Evolutionary conservation across 1,140 invertebrate genomes (phyloP), one percentile per base, ranked within the genome.

Genomic region (Polypedilum vanderplanki): DNA sequence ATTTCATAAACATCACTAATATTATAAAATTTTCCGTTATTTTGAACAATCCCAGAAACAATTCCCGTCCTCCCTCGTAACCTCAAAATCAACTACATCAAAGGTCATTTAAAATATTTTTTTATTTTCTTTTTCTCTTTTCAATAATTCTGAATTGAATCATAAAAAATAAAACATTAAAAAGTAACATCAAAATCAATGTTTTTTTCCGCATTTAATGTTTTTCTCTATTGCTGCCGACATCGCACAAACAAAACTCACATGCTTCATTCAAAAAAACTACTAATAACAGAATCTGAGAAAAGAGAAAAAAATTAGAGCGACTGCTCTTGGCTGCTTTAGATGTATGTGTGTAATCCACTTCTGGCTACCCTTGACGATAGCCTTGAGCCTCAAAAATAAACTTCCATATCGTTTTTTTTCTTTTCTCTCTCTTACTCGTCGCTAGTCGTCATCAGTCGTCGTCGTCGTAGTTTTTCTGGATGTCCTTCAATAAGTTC

Each of bases 361-460:
- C 46, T 46, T 46, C 41, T 57, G 46, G 46, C 46, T 57, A 57
- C 46, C 46, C 46, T 57, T 57, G 46, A 57, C 46, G 46, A 57
- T 57, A 57, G 46, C 46, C 46, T 57, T 57, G 46, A 57, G 46
- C 46, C 46, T 57, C 46, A 57, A 57, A 57, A 57, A 57, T 57
- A 46, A 46, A 57, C 46, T 57, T 57, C 46, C 46, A 57, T 57
- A 57, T 57, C 46, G n/a, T 15, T 46, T 46, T 46, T 46, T 57
- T 15, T 57, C 15, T 15, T 57, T 12, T 57, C 12, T 57, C 46
- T n/a, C 10, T 57, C 46, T 15, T n/a, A 1, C 46, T 15, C 46
- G 12, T 15, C 8, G 46, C 10, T n/a, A 1, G 2, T 46, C 41
- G 41, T 12, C 41, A 15, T 46, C 2, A 15, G 24, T n/a, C 12